Percentiles rank a stretch among this genome's conserved stretches.
These are phyloP conservation scores for Ophion slaviceki DNA, from an alignment of 2,888 invertebrate genomes.

Conservation along the genomic window DNA sequence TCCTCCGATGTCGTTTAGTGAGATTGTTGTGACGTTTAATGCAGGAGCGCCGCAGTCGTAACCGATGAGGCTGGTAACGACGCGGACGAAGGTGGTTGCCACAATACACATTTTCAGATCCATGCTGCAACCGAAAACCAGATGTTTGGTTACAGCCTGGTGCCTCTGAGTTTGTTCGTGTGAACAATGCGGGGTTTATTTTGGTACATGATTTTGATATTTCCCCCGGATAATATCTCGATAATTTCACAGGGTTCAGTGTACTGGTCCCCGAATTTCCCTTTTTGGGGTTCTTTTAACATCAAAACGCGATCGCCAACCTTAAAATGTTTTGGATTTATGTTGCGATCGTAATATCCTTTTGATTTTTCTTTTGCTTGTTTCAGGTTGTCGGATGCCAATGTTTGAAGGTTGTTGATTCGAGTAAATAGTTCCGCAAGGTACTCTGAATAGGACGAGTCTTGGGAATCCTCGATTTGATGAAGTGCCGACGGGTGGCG, in stretches of 20 bases:
- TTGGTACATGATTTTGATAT: slow-evolving; percentile 35
- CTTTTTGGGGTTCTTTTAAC: slow-evolving; percentile 45
- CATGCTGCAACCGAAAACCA: neutral
- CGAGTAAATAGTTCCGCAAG: slow-evolving; percentile 19
- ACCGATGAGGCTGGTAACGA: slow-evolving; percentile 47
- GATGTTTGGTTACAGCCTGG: neutral
- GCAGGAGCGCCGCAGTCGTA: slow-evolving; percentile 30
- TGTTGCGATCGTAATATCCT: slow-evolving; percentile 25
- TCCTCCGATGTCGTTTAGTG: slow-evolving; percentile 20
- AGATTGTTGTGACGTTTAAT: slow-evolving; percentile 44
- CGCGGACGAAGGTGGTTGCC: neutral
- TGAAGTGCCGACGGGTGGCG: slow-evolving; percentile 12
- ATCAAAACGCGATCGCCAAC: slow-evolving; percentile 47
- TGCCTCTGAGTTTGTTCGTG: slow-evolving; percentile 26
- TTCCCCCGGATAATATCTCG: slow-evolving; percentile 21
- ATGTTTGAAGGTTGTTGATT: slow-evolving; percentile 18
- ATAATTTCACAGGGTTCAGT: slow-evolving; percentile 35
- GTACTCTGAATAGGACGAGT: slow-evolving; percentile 41
- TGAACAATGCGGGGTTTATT: slow-evolving; percentile 28
- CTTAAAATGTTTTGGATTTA: slow-evolving; percentile 32
- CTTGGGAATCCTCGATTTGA: slow-evolving; percentile 7
- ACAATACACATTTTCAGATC: too few species aligned
- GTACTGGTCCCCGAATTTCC: slow-evolving; percentile 43
- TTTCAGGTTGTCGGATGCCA: slow-evolving; percentile 18
- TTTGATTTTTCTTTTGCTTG: slow-evolving; percentile 37